A percentile compares a stretch with the other conserved stretches of the same genome.
Conservation (phyloP, 2,113 vertebrate genomes). For the Mola mola region DNA sequence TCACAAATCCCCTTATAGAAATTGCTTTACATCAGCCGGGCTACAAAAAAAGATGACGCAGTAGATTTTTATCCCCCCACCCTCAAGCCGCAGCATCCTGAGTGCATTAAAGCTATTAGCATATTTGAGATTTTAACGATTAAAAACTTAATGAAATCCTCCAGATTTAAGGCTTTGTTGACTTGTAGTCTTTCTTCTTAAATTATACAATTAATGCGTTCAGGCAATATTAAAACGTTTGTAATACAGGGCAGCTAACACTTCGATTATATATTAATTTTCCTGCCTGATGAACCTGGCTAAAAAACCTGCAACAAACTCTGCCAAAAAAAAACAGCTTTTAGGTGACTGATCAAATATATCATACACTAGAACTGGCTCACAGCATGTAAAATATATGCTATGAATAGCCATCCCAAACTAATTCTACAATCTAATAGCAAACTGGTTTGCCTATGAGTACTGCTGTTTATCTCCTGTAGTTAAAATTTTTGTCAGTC, state of each 20-base stretch:
- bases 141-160: slow-evolving; percentile 70
- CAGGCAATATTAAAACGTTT: slow-evolving; percentile 71
- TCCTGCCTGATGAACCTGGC: slow-evolving; percentile 50
- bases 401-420: slow-evolving; percentile 28
- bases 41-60: slow-evolving; percentile 69
- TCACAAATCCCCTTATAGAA: slow-evolving; percentile 72
- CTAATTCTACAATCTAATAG: slow-evolving; percentile 34
- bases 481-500: slow-evolving; percentile 44
- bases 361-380: neutral
- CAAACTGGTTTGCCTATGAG: slow-evolving; percentile 39
- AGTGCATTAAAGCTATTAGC: slow-evolving; percentile 79
- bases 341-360: slow-evolving; percentile 46
- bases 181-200: slow-evolving; percentile 71
- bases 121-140: slow-evolving; percentile 79
- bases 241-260: slow-evolving; percentile 63
- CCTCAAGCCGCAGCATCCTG: slow-evolving; percentile 59
- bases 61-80: slow-evolving; percentile 70
- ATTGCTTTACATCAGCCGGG: slow-evolving; percentile 65
- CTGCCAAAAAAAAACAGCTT: slow-evolving; percentile 57
- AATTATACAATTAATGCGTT: slow-evolving; percentile 73
- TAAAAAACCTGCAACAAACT: slow-evolving; percentile 13
- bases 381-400: neutral
- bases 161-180: slow-evolving; percentile 76
- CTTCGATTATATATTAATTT: slow-evolving; percentile 63
- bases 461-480: slow-evolving; percentile 50